Evolutionary conservation across 1,140 invertebrate genomes (phyloP), one percentile per base, ranked within the genome.

Genomic region (Diachasma alloeum): DNA sequence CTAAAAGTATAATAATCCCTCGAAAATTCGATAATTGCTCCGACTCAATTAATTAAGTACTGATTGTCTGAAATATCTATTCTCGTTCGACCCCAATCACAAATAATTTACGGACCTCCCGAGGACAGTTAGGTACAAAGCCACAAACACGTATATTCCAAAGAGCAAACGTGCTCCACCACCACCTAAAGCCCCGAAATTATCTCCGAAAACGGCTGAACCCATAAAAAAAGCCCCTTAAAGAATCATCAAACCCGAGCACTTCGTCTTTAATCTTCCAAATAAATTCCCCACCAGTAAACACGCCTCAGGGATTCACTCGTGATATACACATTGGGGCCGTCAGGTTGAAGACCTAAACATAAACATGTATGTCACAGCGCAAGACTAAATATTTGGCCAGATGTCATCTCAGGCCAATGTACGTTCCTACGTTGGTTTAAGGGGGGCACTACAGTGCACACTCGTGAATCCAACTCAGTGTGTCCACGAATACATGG

Each of bases 401-500:
- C 74, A 75, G 68, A 69, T 71, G 74, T 71, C 37, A 75, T 75
- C 73, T 75, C 63, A 53, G 59, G 26, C 24, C 31, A 26, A 68
- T 56, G 31, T 66, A 31, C 26, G n/a, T 17, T 19, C 59, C 4
- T 26, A 13, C 11, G 59, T 63, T 63, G 24, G 59, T 63, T 63
- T 63, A 63, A 22, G 11, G 59, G 59, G 59, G 0, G 59, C 59
- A 63, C 24, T 4, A 63, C 15, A 17, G 9, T 19, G 6, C 59
- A 63, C 59, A 63, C 59, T 26, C 22, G 59, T 63, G 19, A 26
- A 63, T 63, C 11, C 59, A 63, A 63, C 48, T 42, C 48, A 19
- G 8, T 22, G 19, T 56, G 15, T 56, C n/a, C 48, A 56, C 9
- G n/a, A 56, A 56, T 42, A 56, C 48, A 56, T 56, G 48, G n/a